Conservation (phyloP, 53 echinoderm and acorn worm genomes). For the Echinometra lucunter region DNA sequence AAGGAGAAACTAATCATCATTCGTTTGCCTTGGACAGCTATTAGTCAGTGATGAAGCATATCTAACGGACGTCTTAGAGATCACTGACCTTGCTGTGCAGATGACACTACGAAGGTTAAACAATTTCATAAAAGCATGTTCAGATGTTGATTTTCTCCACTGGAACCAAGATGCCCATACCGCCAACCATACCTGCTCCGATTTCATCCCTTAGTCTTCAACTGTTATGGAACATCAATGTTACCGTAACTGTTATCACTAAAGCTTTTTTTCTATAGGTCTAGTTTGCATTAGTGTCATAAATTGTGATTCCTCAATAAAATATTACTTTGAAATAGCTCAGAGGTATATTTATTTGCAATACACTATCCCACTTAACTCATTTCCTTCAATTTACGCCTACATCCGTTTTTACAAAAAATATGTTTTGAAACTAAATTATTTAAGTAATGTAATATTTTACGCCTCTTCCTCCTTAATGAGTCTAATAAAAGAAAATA, state of each 20-base stretch:
- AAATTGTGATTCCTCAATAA: too few relatives aligned
- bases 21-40: background rate
- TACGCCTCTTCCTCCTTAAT: background rate
- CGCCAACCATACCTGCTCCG: background rate
- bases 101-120: background rate
- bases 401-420: too few relatives aligned
- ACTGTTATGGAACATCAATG: too few relatives aligned
- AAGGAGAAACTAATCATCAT: conserved; percentile 7
- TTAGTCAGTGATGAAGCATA: background rate
- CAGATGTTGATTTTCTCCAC: background rate
- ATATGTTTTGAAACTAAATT: background rate
- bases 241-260: too few relatives aligned
- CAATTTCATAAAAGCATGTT: background rate
- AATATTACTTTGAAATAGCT: too few relatives aligned
- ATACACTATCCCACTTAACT: too few relatives aligned
- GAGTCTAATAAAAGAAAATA: background rate
- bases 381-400: too few relatives aligned
- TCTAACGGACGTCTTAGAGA: background rate
- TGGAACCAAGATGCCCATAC: background rate
- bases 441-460: too few relatives aligned
- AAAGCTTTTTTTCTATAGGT: too few relatives aligned
- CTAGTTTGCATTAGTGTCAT: too few relatives aligned
- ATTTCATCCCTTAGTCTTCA: too few relatives aligned
- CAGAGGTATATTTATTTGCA: too few relatives aligned
- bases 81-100: background rate